Evolutionary conservation across 37 sponge, comb jelly and placozoan species (phyloP), one percentile per base, ranked within the genome.

Genomic region (Axinella damicornis): DNA sequence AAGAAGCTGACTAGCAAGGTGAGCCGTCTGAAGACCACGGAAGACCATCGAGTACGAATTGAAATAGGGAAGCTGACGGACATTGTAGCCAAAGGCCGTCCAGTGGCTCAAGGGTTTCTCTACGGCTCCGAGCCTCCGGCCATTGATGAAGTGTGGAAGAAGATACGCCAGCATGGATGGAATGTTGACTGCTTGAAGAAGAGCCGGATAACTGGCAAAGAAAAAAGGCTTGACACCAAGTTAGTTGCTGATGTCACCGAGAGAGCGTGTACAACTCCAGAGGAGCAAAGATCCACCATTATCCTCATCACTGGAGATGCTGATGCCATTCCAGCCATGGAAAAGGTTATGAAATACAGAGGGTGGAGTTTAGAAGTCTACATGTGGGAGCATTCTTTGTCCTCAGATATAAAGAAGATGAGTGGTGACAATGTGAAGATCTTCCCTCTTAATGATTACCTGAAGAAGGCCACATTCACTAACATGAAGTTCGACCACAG

Each of bases 81-180:
- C 17, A 63, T 86, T 28, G 63, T 70, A 13, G 87, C 68, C 20
- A 69, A 63, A 15, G 65, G 59, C 46, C 65, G 69, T 24, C 38
- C 28, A 58, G 73, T 86, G 12, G 71, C 28, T 14, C 20, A 70
- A 33, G 71, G 30, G 27, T 53, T 53, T 0, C 65, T 86, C 5
- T 86, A 86, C 61, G 87, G 87, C 24, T 86, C 87, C 20, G 73
- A 61, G 55, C 87, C 87, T 60, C 87, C 85, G 24, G 38, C 35
- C 2, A 41, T 54, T 12, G 82, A 82, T 40, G 71, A 36, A 17
- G 76, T 76, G 17, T 85, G 85, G 85, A 59, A 75, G 5, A 76
- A 76, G 57, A 57, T 70, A 22, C 30, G 56, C 27, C n/a, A 77
- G 52, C 46, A 77, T 0, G 64, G 64, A n/a, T 86, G 78, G 78